Evolutionary conservation across 2,113 vertebrate genomes (phyloP).

Genomic region (Damaliscus lunatus): DNA sequence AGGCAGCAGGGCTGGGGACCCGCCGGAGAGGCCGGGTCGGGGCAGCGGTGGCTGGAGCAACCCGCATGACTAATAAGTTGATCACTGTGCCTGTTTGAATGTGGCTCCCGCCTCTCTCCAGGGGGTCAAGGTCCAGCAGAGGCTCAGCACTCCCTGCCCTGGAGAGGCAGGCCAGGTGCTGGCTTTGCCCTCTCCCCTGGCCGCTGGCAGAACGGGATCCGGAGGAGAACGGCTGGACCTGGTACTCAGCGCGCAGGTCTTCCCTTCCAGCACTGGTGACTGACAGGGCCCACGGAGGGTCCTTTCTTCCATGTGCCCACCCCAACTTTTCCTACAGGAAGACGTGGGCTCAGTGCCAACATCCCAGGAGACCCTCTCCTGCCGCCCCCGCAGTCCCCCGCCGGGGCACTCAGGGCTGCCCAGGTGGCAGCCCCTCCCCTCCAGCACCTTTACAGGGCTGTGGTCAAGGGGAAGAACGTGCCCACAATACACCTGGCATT

Average conservation of each 20-base stretch:
- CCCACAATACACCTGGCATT: not conserved
- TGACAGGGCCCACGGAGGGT: not conserved
- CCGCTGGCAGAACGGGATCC: fast-evolving
- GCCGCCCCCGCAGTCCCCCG: not conserved
- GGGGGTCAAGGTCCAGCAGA: conserved; percentile 61
- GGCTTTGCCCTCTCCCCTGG: not conserved
- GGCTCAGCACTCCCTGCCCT: not conserved
- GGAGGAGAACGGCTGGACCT: not conserved
- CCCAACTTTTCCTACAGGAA: not conserved
- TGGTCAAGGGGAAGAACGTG: not conserved
- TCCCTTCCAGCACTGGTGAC: not conserved
- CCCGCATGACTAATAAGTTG: conserved; percentile 46
- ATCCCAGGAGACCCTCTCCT: not conserved
- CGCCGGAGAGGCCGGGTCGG: not conserved
- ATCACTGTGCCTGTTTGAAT: conserved; percentile 48
- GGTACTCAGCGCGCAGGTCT: not conserved
- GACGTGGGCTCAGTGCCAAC: not conserved
- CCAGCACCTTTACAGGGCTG: not conserved
- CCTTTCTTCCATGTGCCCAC: not conserved
- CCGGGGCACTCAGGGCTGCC: not conserved
- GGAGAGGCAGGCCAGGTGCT: not conserved
- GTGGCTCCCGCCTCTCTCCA: conserved; percentile 63
- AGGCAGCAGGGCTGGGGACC: not conserved
- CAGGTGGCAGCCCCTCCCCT: not conserved
- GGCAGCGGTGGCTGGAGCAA: not conserved